Evolutionary conservation across 1,140 invertebrate genomes (phyloP), one percentile per base, ranked within the genome.

Genomic region (Dufourea novaeangliae): DNA sequence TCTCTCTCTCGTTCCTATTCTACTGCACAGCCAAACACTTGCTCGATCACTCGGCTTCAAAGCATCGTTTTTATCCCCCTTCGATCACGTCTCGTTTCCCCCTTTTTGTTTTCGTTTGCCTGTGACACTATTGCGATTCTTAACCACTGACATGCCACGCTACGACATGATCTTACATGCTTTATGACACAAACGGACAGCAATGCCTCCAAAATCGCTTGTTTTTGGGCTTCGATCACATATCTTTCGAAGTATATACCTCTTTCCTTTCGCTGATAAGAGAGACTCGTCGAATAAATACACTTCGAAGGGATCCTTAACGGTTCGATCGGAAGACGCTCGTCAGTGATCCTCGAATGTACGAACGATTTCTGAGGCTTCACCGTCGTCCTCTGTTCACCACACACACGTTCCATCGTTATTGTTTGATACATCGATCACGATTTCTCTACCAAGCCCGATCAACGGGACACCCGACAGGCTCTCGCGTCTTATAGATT

Each of bases 11-110:
- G 82, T 83, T 64, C 83, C 89, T 92, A 91, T 84, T 88, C 90
- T 89, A 92, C 89, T 90, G 89, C 91, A 92, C 91, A 92, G 91
- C 91, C 90, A 92, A 89, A 92, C 90, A 91, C 86, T 92, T 91
- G 86, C 87, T 89, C 87, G 87, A 90, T 91, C 89, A 88, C 85
- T 89, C 88, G 67, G 57, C 61, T 75, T 85, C 73, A 73, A 83
- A 68, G 74, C 76, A 80, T 74, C 76, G 63, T 76, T 78, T 54
- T 66, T 37, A 57, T 44, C 52, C 46, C 39, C 27, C 50, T 81
- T 79, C 62, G 76, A 75, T 56, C 14, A 41, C 78, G 72, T 34
- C 29, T 71, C 44, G 0, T 74, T 46, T 78, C 56, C 2, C 44
- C 25, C 70, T 69, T 81, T 70, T 46, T 39, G n/a, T 69, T 37